A percentile compares a stretch with the other conserved stretches of the same genome.
Evolutionary conservation across 2,113 vertebrate genomes (phyloP).

Genomic region (Carlito syrichta): DNA sequence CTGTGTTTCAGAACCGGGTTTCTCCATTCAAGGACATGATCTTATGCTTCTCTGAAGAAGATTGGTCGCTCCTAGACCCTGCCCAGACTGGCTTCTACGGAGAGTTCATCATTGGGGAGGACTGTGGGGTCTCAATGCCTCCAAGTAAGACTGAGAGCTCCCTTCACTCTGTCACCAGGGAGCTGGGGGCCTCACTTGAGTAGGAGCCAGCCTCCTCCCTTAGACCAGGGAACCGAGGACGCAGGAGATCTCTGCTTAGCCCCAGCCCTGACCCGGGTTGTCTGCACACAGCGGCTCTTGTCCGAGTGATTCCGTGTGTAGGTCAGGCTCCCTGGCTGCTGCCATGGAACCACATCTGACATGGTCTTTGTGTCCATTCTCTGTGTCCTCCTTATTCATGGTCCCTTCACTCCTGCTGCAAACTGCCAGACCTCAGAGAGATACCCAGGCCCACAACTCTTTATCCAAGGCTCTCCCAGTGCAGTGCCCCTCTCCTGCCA

Average conservation of each 20-base stretch:
- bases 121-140: conserved; percentile 62
- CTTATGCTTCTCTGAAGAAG: conserved; percentile 75
- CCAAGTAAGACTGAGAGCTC: conserved; percentile 27
- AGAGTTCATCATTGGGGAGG: conserved; percentile 76
- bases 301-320: too few relatives aligned
- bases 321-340: too few relatives aligned
- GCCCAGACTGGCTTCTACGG: conserved; percentile 74
- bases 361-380: too few relatives aligned
- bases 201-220: background rate
- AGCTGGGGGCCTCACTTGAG: background rate
- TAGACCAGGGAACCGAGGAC: background rate
- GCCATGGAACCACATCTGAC: background rate
- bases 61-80: conserved; percentile 75
- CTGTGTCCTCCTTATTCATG: fast-evolving
- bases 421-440: background rate
- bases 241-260: background rate
- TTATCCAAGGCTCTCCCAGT: too few relatives aligned
- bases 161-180: background rate
- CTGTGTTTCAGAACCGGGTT: conserved; percentile 66
- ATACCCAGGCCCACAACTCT: background rate
- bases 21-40: conserved; percentile 75
- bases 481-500: background rate
- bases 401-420: background rate
- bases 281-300: background rate
- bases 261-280: background rate